A percentile compares a stretch with the other conserved stretches of the same genome.
Conservation (phyloP, 2,888 invertebrate species). For the Selenia dentaria region DNA sequence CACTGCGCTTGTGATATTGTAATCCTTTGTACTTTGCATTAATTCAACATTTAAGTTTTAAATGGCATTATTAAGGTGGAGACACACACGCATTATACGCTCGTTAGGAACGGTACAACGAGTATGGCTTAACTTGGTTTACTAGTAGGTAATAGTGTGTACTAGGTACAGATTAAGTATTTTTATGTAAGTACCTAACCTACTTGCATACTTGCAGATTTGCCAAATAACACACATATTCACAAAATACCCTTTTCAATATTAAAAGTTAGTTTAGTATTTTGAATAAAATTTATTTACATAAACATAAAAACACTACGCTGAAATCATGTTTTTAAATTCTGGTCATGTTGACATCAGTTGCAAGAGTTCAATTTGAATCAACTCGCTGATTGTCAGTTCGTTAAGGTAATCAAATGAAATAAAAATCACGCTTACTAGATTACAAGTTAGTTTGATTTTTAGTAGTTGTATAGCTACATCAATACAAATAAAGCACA, state of each 20-base stretch:
- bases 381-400: constrained; percentile 5
- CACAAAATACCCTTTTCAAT: too few relatives aligned
- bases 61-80: constrained; percentile 56
- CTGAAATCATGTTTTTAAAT: too few relatives aligned
- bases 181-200: too few relatives aligned
- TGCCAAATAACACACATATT: too few relatives aligned
- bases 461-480: too few relatives aligned
- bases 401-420: constrained; percentile 13
- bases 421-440: neutral
- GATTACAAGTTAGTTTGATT: neutral
- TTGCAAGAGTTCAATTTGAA: constrained; percentile 2
- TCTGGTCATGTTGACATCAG: constrained; percentile 2
- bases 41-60: constrained; percentile 62
- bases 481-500: too few relatives aligned
- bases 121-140: constrained; percentile 1
- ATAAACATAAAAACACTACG: too few relatives aligned
- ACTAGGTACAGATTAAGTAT: too few relatives aligned
- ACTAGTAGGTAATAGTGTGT: too few relatives aligned
- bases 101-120: constrained; percentile 8
- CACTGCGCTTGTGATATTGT: constrained; percentile 43
- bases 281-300: too few relatives aligned
- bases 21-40: constrained; percentile 59
- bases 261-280: too few relatives aligned
- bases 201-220: too few relatives aligned
- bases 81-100: constrained; percentile 3